Conservation (phyloP, 1,140 invertebrate genomes). For the Drosophila repletoides region DNA sequence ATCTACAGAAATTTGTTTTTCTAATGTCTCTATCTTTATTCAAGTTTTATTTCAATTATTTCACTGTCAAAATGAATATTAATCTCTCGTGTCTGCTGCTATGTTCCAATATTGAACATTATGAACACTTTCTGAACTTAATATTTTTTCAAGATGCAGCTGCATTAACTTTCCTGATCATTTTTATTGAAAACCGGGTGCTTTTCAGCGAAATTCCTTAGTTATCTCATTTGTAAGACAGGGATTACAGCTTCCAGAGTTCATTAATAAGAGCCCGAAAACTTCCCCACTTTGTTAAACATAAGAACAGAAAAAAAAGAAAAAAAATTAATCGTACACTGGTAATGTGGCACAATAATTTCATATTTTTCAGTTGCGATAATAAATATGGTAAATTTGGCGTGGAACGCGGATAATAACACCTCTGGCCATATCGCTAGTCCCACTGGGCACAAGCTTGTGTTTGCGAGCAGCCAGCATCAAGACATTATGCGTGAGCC, state of each 20-base stretch:
- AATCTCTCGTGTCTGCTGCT: no score
- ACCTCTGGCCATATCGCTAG: conserved; percentile 53
- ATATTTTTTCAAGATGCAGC: no score
- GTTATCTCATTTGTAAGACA: neutral
- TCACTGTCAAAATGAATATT: no score
- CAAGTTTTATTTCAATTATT: no score
- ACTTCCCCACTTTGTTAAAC: neutral
- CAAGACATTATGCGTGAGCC: conserved; percentile 54
- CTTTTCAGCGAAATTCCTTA: neutral
- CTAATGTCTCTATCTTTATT: no score
- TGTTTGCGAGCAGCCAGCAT: conserved; percentile 60
- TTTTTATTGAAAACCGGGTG: no score
- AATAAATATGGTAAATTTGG: conserved; percentile 40
- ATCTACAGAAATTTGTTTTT: no score
- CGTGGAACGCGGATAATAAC: conserved; percentile 46
- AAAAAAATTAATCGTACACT: no score
- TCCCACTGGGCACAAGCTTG: conserved; percentile 44
- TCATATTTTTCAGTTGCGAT: conserved; percentile 50
- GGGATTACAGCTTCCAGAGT: neutral
- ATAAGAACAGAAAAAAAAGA: no score
- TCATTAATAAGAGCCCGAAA: conserved; percentile 14
- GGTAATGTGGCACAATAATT: conserved; percentile 37
- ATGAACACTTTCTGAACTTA: no score
- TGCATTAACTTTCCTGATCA: no score
- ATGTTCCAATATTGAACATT: no score